Percentiles rank a stretch among this genome's conserved stretches.
These are phyloP conservation scores for Lasius platythorax DNA, from an alignment of 2,888 invertebrate species.

Conservation along the genomic window DNA sequence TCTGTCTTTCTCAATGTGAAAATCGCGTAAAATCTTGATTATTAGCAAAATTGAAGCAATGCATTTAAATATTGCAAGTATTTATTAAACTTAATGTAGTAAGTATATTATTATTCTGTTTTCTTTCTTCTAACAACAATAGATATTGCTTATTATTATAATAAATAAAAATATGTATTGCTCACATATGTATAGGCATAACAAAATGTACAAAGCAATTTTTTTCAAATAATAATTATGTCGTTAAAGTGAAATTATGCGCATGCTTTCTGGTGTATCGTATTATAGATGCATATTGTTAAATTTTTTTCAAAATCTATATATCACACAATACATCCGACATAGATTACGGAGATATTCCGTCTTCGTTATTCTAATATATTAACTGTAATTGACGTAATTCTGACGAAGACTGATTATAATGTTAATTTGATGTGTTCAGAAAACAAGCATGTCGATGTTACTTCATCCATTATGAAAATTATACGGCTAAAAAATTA, in stretches of 20 bases:
- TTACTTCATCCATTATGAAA: slow-evolving; percentile 53
- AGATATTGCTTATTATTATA: background rate
- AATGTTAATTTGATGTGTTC: slow-evolving; percentile 53
- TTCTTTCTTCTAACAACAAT: background rate
- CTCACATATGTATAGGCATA: no score
- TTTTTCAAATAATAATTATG: background rate
- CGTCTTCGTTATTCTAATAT: slow-evolving; percentile 26
- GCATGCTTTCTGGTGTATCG: background rate
- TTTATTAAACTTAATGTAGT: background rate
- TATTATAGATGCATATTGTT: background rate
- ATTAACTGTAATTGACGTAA: slow-evolving; percentile 48
- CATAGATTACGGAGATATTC: slow-evolving; percentile 20
- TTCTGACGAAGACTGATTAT: slow-evolving; percentile 43
- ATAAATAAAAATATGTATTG: background rate
- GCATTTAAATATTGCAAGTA: background rate
- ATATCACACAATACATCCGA: background rate
- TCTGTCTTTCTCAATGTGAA: background rate
- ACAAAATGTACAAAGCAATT: background rate
- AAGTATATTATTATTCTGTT: background rate
- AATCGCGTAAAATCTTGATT: background rate
- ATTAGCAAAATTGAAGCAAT: background rate
- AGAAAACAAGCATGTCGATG: slow-evolving; percentile 44
- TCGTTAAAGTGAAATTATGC: background rate
- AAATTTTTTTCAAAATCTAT: background rate
- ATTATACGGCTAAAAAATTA: slow-evolving; percentile 58